Percentiles rank a stretch among this genome's conserved stretches.
phyloP scores from a whole-genome alignment of 2,888 invertebrate species.

The Julus scandinavius region DNA sequence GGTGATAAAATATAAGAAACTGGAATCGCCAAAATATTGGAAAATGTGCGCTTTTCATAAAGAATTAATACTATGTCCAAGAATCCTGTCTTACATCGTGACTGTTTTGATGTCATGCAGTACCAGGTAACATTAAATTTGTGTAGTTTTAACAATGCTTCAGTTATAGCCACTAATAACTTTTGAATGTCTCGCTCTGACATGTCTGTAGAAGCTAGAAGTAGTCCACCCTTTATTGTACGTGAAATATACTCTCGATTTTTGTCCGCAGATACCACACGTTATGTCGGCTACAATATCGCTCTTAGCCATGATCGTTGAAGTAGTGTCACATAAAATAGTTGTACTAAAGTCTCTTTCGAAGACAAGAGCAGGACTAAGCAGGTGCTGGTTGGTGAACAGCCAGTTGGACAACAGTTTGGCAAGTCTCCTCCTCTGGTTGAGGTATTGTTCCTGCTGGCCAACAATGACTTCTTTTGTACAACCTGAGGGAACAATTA shows the following conservation, averaged over 20 bases:
- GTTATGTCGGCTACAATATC: slow-evolving; percentile 10
- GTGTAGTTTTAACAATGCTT: not conserved
- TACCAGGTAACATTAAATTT: too few species aligned
- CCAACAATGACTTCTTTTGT: slow-evolving; percentile 10
- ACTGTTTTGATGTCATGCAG: too few species aligned
- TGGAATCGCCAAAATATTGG: not conserved
- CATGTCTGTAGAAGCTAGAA: slow-evolving; percentile 13
- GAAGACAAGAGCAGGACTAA: slow-evolving; percentile 17
- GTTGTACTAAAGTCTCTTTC: slow-evolving; percentile 30
- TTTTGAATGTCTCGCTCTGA: slow-evolving; percentile 9
- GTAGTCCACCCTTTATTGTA: slow-evolving; percentile 13
- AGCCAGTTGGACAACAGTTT: slow-evolving; percentile 24
- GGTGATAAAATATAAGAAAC: not conserved
- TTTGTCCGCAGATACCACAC: not conserved
- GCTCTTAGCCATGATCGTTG: not conserved
- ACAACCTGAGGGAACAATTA: slow-evolving; percentile 35
- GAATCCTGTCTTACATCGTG: not conserved
- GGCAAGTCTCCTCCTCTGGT: slow-evolving; percentile 20
- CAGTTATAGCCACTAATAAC: not conserved
- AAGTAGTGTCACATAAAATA: not conserved
- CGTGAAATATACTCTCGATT: not conserved
- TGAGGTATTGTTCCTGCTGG: slow-evolving; percentile 23
- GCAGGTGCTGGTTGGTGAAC: slow-evolving; percentile 29
- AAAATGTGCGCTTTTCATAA: not conserved
- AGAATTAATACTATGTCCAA: not conserved